These are phyloP conservation scores for Argyra leucocephala DNA, from an alignment of 2,888 invertebrate genomes.

Conservation along the genomic window DNA sequence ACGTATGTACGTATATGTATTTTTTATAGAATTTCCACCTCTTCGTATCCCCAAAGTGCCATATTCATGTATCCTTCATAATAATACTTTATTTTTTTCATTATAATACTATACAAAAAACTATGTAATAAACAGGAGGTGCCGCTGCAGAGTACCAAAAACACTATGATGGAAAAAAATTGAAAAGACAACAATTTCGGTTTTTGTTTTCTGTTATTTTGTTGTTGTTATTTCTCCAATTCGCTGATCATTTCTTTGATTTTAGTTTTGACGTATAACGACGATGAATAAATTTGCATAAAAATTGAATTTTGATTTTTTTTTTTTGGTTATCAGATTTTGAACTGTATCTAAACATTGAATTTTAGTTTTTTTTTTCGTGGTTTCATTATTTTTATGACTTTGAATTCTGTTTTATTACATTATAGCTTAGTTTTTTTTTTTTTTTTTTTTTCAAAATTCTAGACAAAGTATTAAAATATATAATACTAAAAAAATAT, in stretches of 20 bases:
- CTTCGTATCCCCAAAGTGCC: neutral
- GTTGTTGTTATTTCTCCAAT: neutral
- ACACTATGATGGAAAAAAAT: too few species aligned
- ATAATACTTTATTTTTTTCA: neutral
- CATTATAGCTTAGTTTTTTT: neutral
- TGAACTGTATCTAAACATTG: too few species aligned
- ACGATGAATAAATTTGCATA: slow-evolving; percentile 3
- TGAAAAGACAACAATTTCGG: neutral
- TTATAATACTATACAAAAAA: neutral
- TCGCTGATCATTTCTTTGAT: slow-evolving; percentile 1
- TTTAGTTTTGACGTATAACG: neutral
- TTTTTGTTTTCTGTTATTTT: too few species aligned
- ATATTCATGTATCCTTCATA: neutral
- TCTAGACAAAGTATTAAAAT: too few species aligned
- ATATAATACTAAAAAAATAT: too few species aligned
- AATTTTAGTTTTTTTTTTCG: neutral
- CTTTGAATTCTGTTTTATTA: neutral
- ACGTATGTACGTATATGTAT: neutral
- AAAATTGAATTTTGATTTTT: neutral
- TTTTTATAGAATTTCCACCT: neutral
- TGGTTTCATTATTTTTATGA: neutral
- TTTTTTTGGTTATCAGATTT: neutral
- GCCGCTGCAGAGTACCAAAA: too few species aligned
- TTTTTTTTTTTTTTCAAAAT: neutral
- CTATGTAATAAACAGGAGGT: too few species aligned